Evolutionary conservation across 2,888 invertebrate genomes (phyloP).

Genomic region (Pammene aurita): DNA sequence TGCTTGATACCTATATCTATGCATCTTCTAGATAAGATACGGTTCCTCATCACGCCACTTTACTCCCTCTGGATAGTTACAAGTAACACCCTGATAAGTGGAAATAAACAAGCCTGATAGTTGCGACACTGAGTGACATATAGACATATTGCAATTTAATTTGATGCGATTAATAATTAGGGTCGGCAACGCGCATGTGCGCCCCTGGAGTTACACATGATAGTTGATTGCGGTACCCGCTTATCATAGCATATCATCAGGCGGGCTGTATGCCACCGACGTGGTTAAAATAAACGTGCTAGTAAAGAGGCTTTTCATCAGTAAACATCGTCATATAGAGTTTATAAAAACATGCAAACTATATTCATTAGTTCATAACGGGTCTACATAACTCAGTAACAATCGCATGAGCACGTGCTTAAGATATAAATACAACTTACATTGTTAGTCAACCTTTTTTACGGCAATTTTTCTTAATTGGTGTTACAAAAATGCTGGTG

Average conservation of each 20-base stretch:
- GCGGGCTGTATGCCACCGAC: too few species aligned
- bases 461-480: neutral
- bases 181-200: too few species aligned
- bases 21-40: slow-evolving; percentile 21
- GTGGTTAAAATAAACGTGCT: neutral
- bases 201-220: too few species aligned
- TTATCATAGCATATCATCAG: too few species aligned
- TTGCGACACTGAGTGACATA: too few species aligned
- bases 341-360: neutral
- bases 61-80: slow-evolving; percentile 19
- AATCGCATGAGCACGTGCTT: slow-evolving; percentile 1
- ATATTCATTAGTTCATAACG: slow-evolving; percentile 15
- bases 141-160: too few species aligned
- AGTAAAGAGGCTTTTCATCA: neutral
- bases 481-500: neutral
- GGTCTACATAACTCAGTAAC: neutral
- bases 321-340: neutral
- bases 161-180: too few species aligned
- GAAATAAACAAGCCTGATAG: slow-evolving; percentile 8
- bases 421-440: neutral
- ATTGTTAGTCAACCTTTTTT: neutral
- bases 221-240: too few species aligned
- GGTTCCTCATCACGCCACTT: slow-evolving; percentile 12
- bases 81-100: slow-evolving; percentile 11
- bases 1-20: slow-evolving; percentile 19